Base-by-base conservation (phyloP, 2,888 invertebrate genomes). In the Drosophila stalkeri region DNA sequence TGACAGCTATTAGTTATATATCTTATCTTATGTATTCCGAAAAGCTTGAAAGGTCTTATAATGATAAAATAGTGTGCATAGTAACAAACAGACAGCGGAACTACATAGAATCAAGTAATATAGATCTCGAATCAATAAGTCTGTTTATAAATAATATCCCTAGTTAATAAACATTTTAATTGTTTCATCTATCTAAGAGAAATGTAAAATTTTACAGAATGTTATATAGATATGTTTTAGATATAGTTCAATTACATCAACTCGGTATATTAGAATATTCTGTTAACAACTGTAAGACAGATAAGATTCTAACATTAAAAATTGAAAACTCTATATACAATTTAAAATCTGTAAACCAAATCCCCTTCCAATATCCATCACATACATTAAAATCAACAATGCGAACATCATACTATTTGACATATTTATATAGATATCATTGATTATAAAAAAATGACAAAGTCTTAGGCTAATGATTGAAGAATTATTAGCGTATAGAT, bases 391-490 rank as follows among this genome's bases (percentile, higher is more conserved):
- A 52, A 35, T 52, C 16, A 8, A 52, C 16, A 14, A 20, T 18
- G 14, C 27, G 1, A 20, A 9, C 52, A 52, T 18, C 51, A 51
- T 55, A 31, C 16, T 55, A 41, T 49, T 51, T 63, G 33, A 60
- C 63, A 61, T 52, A 64, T 60, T 61, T 62, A 41, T 70, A 46
- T 39, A 39, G 55, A 41, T 55, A 55, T 55, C 55, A 55, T 55
- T 41, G 55, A 41, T 41, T 55, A 46, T 54, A 67, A 56, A 77
- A 74, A 75, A 57, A 70, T 60, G 44, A 71, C 63, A 37, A 61
- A 64, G 43, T 55, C 64, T 77, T 63, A 80, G 55, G 52, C 65
- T 77, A 80, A 71, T 80, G 76, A 71, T 51, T 57, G 27, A 64
- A 61, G 20, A 18, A 52, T 59, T 46, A 52, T 63, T 70, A 52